These are phyloP conservation scores for Halcyon leucocephala DNA, from an alignment of 2,797 vertebrate genomes.

Conservation along the genomic window DNA sequence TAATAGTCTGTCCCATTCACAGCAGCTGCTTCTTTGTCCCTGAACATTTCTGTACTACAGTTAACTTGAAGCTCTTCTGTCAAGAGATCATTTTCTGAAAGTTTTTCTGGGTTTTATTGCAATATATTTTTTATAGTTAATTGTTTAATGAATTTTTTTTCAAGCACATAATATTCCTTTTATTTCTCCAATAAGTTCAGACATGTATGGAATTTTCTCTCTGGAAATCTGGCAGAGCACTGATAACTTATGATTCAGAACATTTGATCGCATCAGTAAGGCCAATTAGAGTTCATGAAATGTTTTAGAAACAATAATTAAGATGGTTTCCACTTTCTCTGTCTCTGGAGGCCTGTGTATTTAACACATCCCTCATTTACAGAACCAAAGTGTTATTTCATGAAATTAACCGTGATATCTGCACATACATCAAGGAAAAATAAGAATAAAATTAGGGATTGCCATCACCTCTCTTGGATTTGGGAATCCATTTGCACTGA, in stretches of 20 bases:
- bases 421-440: neutral
- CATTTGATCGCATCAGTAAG: neutral
- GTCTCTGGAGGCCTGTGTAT: neutral
- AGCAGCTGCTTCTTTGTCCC: neutral
- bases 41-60: neutral
- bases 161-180: neutral
- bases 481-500: conserved; percentile 91
- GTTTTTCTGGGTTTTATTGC: neutral
- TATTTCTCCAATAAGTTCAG: neutral
- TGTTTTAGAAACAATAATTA: neutral
- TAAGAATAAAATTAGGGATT: neutral
- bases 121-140: neutral
- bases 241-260: neutral
- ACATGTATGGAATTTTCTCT: neutral
- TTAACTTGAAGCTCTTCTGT: neutral
- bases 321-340: neutral
- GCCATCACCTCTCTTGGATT: conserved; percentile 86
- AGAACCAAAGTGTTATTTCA: neutral
- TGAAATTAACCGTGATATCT: neutral
- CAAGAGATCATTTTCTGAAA: neutral
- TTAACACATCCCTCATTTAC: neutral
- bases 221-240: neutral
- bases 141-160: neutral
- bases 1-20: neutral
- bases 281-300: neutral